Conservation (phyloP, 1,140 invertebrate species). For the Macrobrachium nipponense region DNA sequence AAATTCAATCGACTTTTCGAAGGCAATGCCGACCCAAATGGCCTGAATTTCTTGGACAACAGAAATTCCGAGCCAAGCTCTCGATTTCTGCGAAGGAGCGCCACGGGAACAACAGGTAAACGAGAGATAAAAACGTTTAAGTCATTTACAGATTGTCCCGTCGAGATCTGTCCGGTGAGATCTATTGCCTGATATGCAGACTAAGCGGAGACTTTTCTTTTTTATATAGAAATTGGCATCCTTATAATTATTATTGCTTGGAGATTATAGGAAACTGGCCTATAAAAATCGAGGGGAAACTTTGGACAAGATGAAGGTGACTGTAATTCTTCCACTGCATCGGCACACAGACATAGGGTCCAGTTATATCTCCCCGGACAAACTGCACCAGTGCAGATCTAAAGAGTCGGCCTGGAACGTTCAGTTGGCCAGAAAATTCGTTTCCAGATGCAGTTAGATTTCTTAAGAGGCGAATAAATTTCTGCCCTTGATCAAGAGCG, state of each 20-base stretch:
- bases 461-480: background rate
- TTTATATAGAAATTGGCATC: background rate
- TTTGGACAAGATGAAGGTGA: background rate
- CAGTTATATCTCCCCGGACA: constrained; percentile 42
- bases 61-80: background rate
- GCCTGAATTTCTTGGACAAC: background rate
- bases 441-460: background rate
- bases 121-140: background rate
- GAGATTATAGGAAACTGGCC: background rate
- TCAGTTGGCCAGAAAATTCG: background rate
- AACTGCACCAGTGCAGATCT: constrained; percentile 3
- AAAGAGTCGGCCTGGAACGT: background rate
- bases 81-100: background rate
- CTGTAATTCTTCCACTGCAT: background rate
- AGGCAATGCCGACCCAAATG: constrained; percentile 4
- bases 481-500: background rate
- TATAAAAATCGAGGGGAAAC: background rate
- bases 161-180: constrained; percentile 36
- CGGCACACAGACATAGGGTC: constrained; percentile 47
- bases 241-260: constrained; percentile 1
- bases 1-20: background rate
- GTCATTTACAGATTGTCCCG: constrained; percentile 20
- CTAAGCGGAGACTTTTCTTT: background rate
- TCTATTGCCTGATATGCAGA: constrained; percentile 45
- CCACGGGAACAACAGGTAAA: constrained; percentile 10